phyloP scores from a whole-genome alignment of 2,113 vertebrate genomes.

The Catharus minimus region DNA sequence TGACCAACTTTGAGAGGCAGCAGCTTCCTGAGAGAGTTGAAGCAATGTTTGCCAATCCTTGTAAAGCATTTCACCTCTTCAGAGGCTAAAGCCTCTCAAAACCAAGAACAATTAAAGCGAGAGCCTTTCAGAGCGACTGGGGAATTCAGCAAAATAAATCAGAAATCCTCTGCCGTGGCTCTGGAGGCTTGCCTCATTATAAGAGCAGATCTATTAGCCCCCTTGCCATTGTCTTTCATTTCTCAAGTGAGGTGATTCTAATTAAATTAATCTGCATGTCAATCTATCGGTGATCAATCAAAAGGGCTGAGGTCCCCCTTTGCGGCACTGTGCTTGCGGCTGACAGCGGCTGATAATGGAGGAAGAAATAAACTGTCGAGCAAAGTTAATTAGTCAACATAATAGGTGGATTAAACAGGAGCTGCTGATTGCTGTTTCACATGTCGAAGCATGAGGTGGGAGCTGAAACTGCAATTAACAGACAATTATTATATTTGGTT shows the following conservation, averaged over 20 bases:
- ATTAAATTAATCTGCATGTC: conserved; percentile 93
- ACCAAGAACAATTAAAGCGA: conserved; percentile 83
- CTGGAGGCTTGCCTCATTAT: conserved; percentile 79
- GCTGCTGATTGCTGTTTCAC: conserved; percentile 81
- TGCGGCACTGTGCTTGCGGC: conserved; percentile 76
- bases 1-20: conserved; percentile 64
- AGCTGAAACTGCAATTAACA: conserved; percentile 83
- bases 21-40: conserved; percentile 61
- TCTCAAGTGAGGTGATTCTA: conserved; percentile 90
- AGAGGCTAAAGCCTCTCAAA: conserved; percentile 81
- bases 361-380: conserved; percentile 85
- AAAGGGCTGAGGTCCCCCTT: conserved; percentile 74
- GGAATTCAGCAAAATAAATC: conserved; percentile 84
- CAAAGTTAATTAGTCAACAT: conserved; percentile 90
- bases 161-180: conserved; percentile 77
- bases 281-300: conserved; percentile 91
- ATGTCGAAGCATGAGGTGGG: conserved; percentile 79
- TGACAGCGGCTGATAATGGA: conserved; percentile 88
- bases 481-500: conserved; percentile 89
- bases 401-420: conserved; percentile 87
- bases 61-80: conserved; percentile 79
- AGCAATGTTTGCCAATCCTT: conserved; percentile 74
- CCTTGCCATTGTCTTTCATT: conserved; percentile 86
- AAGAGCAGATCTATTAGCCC: conserved; percentile 86
- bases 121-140: conserved; percentile 77